Percentiles rank a stretch among this genome's conserved stretches.
Evolutionary conservation across 2,888 invertebrate genomes (phyloP).

Genomic region (Ophonus ardosiacus): DNA sequence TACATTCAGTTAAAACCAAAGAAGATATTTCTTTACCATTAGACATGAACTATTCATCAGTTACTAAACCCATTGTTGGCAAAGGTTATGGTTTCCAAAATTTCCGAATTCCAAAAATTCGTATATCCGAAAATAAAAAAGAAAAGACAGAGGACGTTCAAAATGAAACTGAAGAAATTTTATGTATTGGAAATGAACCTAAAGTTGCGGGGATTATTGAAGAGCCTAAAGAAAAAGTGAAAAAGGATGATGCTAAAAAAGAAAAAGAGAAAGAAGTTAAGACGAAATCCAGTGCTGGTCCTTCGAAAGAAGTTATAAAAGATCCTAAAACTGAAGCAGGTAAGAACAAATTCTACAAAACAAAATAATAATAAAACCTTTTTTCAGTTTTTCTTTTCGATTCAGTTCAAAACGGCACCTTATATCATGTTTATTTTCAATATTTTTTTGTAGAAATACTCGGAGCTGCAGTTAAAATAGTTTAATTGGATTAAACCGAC

Average conservation of each 20-base stretch:
- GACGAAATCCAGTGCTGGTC: neutral
- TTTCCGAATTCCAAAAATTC: slow-evolving; percentile 77
- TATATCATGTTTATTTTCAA: too few species aligned
- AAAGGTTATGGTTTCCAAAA: slow-evolving; percentile 77
- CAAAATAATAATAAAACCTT: too few species aligned
- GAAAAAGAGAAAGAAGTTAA: slow-evolving; percentile 58
- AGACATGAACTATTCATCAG: slow-evolving; percentile 75
- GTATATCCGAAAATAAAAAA: slow-evolving; percentile 54
- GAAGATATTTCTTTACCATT: slow-evolving; percentile 76
- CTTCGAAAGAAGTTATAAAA: slow-evolving; percentile 28
- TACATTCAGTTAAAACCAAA: slow-evolving; percentile 54
- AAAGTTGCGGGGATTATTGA: slow-evolving; percentile 71
- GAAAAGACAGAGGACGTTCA: slow-evolving; percentile 53
- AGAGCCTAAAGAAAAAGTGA: slow-evolving; percentile 69
- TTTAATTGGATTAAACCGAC: too few species aligned
- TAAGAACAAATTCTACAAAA: too few species aligned
- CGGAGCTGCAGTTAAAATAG: too few species aligned
- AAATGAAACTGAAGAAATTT: slow-evolving; percentile 57
- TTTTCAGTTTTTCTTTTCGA: too few species aligned
- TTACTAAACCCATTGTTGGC: slow-evolving; percentile 73
- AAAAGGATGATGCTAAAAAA: slow-evolving; percentile 65
- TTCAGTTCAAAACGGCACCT: too few species aligned
- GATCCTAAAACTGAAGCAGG: slow-evolving; percentile 54
- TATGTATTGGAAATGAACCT: slow-evolving; percentile 55
- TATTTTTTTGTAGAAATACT: too few species aligned